Conservation (phyloP, 2,797 vertebrate genomes). For the Australoheros facetus region DNA sequence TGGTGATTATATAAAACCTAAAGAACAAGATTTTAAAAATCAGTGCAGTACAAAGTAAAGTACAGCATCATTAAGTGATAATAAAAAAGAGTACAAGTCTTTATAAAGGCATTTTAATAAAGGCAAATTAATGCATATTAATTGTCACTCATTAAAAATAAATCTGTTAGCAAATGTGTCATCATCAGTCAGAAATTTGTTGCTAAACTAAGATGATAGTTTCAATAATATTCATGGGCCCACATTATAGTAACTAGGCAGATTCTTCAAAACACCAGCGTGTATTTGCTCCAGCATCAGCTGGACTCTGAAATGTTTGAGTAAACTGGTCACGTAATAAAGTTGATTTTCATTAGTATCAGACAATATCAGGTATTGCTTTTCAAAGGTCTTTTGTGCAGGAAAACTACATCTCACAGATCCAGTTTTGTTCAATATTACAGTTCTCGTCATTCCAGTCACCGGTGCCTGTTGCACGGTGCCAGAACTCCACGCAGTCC, state of each 20-base stretch:
- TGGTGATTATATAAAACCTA: not conserved
- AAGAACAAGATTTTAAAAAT: not conserved
- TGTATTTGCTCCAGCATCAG: not conserved
- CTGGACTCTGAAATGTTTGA: accelerated
- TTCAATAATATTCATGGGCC: not conserved
- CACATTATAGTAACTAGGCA: not conserved
- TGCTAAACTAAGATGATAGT: not conserved
- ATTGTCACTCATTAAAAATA: not conserved
- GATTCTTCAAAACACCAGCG: not conserved
- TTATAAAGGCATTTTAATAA: not conserved
- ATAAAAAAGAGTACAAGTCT: not conserved
- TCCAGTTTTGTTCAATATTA: constrained; percentile 34
- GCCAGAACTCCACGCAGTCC: constrained; percentile 73
- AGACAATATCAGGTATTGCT: not conserved
- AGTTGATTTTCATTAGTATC: not conserved
- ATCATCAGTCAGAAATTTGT: not conserved
- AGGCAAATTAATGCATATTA: not conserved
- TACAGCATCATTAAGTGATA: not conserved
- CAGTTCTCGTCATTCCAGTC: constrained; percentile 75
- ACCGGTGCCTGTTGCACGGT: not conserved
- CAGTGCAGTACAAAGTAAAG: no score
- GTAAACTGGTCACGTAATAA: not conserved
- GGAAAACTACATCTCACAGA: constrained; percentile 62
- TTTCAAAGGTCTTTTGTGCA: not conserved
- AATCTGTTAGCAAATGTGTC: not conserved